Evolutionary conservation across 2,888 invertebrate genomes (phyloP).

Genomic region (Ommatoiulus sabulosus): DNA sequence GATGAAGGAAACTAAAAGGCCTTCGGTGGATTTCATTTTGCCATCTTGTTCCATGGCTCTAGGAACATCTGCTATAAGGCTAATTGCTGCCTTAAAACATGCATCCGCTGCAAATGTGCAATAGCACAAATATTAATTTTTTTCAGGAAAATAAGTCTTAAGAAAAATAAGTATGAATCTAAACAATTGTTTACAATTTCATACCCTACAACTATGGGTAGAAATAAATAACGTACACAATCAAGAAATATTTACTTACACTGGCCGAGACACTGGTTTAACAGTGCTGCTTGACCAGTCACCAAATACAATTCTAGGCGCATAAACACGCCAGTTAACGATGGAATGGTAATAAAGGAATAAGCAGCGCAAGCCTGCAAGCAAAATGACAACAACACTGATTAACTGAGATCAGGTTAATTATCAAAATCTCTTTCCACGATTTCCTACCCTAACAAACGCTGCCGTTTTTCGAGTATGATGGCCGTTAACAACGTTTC

Average conservation of each 20-base stretch:
- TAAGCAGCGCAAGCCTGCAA: constrained; percentile 89
- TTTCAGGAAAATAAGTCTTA: too few relatives aligned
- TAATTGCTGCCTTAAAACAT: constrained; percentile 89
- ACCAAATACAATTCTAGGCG: constrained; percentile 87
- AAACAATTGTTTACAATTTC: too few relatives aligned
- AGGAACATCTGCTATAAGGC: constrained; percentile 82
- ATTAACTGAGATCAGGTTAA: neutral
- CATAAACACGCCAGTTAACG: constrained; percentile 82
- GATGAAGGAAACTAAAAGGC: constrained; percentile 66
- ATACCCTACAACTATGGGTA: too few relatives aligned
- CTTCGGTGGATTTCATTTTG: constrained; percentile 79
- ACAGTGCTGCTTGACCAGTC: constrained; percentile 88
- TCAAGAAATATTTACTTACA: constrained; percentile 71
- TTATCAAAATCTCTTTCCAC: neutral
- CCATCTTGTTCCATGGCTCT: constrained; percentile 78
- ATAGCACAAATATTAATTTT: constrained; percentile 58
- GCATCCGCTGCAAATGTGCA: constrained; percentile 80
- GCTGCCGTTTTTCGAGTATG: constrained; percentile 84
- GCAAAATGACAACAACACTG: neutral
- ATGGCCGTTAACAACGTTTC: constrained; percentile 77
- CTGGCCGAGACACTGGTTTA: constrained; percentile 92
- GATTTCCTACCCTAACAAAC: constrained; percentile 76
- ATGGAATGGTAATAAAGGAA: constrained; percentile 97
- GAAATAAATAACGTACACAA: too few relatives aligned
- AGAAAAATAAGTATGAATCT: too few relatives aligned